Evolutionary conservation across 2,113 vertebrate species (phyloP), one percentile per base, ranked within the genome.

Genomic region (Cinclus mexicanus): DNA sequence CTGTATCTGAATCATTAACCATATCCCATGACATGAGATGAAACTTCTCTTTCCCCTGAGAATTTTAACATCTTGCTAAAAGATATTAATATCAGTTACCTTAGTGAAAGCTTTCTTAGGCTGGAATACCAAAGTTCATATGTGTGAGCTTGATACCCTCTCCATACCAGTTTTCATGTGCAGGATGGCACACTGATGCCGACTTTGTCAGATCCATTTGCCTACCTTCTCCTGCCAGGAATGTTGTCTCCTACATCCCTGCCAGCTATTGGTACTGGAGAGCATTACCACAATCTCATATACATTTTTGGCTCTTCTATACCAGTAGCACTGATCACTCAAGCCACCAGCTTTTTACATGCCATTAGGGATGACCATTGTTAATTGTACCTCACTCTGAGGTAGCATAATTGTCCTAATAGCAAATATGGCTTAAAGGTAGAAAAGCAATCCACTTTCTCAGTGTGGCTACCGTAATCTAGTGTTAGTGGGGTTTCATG

Each of bases 91-190:
- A 23, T 12, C 18, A 17, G 8, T 74, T 89, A 14, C 25, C 3
- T 70, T 35, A 55, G 26, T 53, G 25, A 80, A 88, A 59, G 9
- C 31, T 87, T 60, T 7, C 5, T 35, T 61, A 50, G 29, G 14
- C 41, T 88, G 50, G 50, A 80, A 22, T 33, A 24, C 18, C 7
- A 9, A 39, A 55, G 26, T 29, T 83, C 0, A 0, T 56, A 14
- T 33, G 7, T 56, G 53, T 41, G 42, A 37, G 28, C 12, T 8
- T 3, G 49, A 60, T 21, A 23, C n/a, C 35, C 9, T 83, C 37
- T 72, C 37, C 0, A 0, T 53, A 37, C 11, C 12, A 12, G 15
- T 56, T 29, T n/a, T 50, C 33, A 18, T 0, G 0, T 50, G 75
- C 75, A 44, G n/a, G 14, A 17, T 56, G 49, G 23, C 49, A 41